Evolutionary conservation across 2,888 invertebrate species (phyloP), one percentile per base, ranked within the genome.

Genomic region (Drosophila paranaensis): DNA sequence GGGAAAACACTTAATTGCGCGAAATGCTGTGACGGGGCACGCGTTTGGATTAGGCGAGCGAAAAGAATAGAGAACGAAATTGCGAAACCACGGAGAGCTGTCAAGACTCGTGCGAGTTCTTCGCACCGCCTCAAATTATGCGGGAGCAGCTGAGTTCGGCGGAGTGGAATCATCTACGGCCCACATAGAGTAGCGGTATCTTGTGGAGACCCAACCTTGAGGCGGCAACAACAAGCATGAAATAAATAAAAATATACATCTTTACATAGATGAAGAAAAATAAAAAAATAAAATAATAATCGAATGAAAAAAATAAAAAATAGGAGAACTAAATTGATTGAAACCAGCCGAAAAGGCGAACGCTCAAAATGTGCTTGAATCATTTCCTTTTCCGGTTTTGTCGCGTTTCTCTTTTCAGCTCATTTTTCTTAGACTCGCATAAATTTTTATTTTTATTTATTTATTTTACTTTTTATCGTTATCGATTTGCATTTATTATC

Each of bases 331-430:
- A 10, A 33, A 33, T 2, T 33, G 45, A 72, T 25, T 54, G 40
- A 46, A 40, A 35, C 25, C 20, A 69, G 56, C 43, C 60, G 53
- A 58, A 62, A 53, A 71, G 56, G 50, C 64, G 56, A 40, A 37
- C 48, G 48, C 58, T 73, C 51, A 25, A 67, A 78, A 72, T 55
- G 66, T 66, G 79, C 67, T 76, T 72, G 70, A 77, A 76, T 85
- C 88, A 86, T 86, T 86, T 86, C 88, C 88, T 85, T 86, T 86
- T 86, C 86, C 86, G 88, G 88, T 88, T 84, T 79, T 50, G 61
- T 58, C 74, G 63, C 65, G 71, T 75, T 64, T 71, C 61, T 68
- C 54, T 70, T 61, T 66, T 33, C 46, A 33, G 37, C 54, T 65
- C 42, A 50, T 51, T 71, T 69, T 71, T 71, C 51, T 40, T 71